Percentiles rank a stretch among this genome's conserved stretches.
These are phyloP conservation scores for Beroe forskalii DNA, from an alignment of 37 sponge, comb jelly and placozoan genomes.

Conservation along the genomic window DNA sequence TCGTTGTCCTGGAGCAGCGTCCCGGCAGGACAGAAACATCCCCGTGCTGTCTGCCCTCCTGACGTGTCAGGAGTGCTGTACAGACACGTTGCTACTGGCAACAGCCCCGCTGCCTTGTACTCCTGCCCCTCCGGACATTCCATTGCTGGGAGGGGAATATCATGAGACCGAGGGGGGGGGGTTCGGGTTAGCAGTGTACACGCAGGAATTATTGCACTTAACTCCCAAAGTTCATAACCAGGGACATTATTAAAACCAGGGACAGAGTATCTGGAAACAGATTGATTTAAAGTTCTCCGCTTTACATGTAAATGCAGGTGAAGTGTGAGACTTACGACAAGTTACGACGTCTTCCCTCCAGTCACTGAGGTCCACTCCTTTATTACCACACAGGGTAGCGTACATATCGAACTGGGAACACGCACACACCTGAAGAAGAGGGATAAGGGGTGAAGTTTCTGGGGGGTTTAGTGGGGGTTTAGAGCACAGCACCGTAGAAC, in stretches of 20 bases:
- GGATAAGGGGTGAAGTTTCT: too few species aligned
- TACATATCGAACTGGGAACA: not conserved
- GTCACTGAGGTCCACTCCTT: not conserved
- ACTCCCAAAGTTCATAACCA: too few species aligned
- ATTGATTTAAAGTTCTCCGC: too few species aligned
- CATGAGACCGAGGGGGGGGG: too few species aligned
- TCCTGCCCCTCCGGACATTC: not conserved
- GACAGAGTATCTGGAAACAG: too few species aligned
- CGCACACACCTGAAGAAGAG: not conserved
- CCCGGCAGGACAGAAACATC: slow-evolving; percentile 35
- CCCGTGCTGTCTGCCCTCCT: slow-evolving; percentile 4
- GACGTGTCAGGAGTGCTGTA: not conserved
- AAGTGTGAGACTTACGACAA: slow-evolving; percentile 14
- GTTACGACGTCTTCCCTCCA: not conserved
- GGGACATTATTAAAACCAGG: too few species aligned
- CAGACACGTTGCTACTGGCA: slow-evolving; percentile 29
- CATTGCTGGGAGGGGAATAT: not conserved
- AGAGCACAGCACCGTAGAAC: too few species aligned
- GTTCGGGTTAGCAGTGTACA: too few species aligned
- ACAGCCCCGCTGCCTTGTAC: not conserved
- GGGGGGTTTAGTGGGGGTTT: too few species aligned
- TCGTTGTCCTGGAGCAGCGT: not conserved
- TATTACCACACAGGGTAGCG: not conserved
- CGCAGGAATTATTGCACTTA: too few species aligned
- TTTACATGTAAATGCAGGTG: too few species aligned